Conservation (phyloP, 2,797 vertebrate genomes). For the Chrysolophus pictus region DNA sequence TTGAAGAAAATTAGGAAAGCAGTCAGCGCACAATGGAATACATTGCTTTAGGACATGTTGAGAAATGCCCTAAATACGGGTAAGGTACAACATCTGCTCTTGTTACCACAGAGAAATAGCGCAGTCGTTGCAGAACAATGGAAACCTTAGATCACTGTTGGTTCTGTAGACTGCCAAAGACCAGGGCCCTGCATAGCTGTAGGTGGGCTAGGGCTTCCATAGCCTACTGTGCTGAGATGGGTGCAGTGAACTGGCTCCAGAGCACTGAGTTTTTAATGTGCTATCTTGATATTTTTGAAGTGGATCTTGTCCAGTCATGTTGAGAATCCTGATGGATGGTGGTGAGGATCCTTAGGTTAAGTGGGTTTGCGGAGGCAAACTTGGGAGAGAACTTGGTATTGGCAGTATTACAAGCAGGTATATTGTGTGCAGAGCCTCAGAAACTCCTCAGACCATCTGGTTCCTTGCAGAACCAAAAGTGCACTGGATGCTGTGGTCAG, state of each 20-base stretch:
- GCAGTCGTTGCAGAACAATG: background rate
- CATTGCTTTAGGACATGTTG: slow-evolving; percentile 24
- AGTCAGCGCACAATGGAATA: slow-evolving; percentile 8
- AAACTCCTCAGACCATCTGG: background rate
- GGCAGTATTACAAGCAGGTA: too few relatives aligned
- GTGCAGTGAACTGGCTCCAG: background rate
- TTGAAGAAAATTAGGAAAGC: slow-evolving; percentile 47
- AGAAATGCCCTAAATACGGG: slow-evolving; percentile 15
- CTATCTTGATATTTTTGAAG: background rate
- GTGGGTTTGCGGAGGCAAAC: background rate
- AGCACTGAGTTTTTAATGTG: background rate
- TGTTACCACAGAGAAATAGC: background rate
- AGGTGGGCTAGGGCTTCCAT: background rate
- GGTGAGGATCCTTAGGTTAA: background rate
- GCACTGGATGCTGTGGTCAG: background rate
- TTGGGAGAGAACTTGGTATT: background rate
- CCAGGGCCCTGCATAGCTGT: rapidly evolving
- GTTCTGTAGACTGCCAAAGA: background rate
- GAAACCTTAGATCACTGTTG: background rate
- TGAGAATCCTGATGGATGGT: background rate
- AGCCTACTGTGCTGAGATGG: background rate
- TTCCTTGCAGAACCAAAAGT: background rate
- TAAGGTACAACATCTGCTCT: background rate
- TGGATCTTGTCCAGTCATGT: background rate
- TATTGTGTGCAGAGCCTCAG: background rate